A percentile compares a stretch with the other conserved stretches of the same genome.
Evolutionary conservation across 2,797 vertebrate species (phyloP).

Genomic region (Acipenser ruthenus): DNA sequence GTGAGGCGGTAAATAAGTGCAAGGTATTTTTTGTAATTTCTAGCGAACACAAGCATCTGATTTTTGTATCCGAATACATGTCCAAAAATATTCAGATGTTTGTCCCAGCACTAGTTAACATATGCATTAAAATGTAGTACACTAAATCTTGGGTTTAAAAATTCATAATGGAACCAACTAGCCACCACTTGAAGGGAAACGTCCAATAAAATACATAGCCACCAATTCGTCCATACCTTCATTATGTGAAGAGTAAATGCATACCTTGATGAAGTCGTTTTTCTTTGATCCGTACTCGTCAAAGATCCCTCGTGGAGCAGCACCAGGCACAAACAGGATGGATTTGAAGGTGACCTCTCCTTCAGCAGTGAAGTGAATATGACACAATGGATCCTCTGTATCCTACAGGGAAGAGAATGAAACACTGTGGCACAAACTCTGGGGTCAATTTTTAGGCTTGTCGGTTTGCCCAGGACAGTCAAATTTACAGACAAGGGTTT

Average conservation of each 20-base stretch:
- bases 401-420: constrained; percentile 58
- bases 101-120: too few relatives aligned
- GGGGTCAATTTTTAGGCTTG: too few relatives aligned
- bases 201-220: background rate
- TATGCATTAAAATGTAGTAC: too few relatives aligned
- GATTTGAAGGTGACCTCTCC: constrained; percentile 97
- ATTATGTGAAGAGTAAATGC: background rate
- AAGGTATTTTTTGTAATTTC: too few relatives aligned
- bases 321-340: constrained; percentile 84
- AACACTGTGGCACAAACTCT: background rate
- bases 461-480: too few relatives aligned
- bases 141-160: background rate
- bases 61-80: too few relatives aligned
- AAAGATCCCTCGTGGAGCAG: constrained; percentile 90
- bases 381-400: constrained; percentile 77
- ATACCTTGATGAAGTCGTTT: constrained; percentile 95
- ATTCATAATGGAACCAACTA: background rate
- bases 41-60: too few relatives aligned
- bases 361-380: constrained; percentile 96
- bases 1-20: too few relatives aligned
- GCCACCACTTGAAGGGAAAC: background rate
- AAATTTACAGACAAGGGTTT: too few relatives aligned
- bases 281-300: constrained; percentile 97
- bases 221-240: background rate
- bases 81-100: too few relatives aligned